A percentile compares a stretch with the other conserved stretches of the same genome.
Evolutionary conservation across 2,113 vertebrate genomes (phyloP).

Genomic region (Engraulis encrasicolus): DNA sequence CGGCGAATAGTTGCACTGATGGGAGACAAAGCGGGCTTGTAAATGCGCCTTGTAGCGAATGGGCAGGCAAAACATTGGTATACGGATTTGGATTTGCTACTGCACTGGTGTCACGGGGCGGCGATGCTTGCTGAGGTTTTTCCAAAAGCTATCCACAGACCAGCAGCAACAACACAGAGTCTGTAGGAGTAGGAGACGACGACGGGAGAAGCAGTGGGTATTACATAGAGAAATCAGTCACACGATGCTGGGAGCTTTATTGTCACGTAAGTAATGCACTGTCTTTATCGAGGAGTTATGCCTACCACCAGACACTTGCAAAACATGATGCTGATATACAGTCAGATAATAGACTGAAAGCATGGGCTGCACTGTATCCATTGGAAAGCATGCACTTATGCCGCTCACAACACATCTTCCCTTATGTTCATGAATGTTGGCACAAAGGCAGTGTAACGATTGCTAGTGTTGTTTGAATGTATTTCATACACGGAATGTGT

Average conservation of each 20-base stretch:
- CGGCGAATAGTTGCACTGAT: neutral
- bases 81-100: slow-evolving; percentile 13
- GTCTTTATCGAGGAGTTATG: neutral
- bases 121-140: slow-evolving; percentile 12
- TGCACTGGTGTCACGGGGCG: slow-evolving; percentile 9
- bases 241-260: slow-evolving; percentile 6
- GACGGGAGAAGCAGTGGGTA: neutral
- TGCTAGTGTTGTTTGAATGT: neutral
- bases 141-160: neutral
- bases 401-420: neutral
- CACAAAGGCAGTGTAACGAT: neutral
- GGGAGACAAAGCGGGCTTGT: neutral
- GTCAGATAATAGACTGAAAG: neutral
- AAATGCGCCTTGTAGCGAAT: neutral
- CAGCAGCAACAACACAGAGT: slow-evolving; percentile 4
- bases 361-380: neutral
- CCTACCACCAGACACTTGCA: neutral
- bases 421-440: neutral
- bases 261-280: neutral
- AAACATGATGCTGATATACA: neutral
- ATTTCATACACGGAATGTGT: neutral
- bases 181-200: neutral
- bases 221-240: neutral
- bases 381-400: slow-evolving; percentile 4
- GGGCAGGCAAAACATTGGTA: neutral